Base-by-base conservation (phyloP, 2,888 invertebrate species). In the Macrophya alboannulata region DNA sequence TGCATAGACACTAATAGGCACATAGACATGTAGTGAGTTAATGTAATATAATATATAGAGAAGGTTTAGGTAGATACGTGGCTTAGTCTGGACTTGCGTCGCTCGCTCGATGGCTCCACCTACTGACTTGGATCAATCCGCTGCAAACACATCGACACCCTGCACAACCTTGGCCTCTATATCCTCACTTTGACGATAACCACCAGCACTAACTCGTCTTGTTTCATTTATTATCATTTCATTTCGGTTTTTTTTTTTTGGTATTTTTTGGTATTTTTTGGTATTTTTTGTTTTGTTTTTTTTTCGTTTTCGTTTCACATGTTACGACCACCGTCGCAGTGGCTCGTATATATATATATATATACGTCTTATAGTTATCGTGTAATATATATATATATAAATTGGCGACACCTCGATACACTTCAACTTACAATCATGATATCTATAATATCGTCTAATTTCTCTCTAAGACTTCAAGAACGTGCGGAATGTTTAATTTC, bases 31-130 rank as follows among this genome's bases (percentile, higher is more conserved):
- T 92, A 92, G 92, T 92, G 92, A 92, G 91, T 92, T 92, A 92
- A 92, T 91, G 91, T 92, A 92, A 92, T 93, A 83, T 83, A 83
- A 83, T 83, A 93, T 93, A 93, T 92, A 93, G 93, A 93, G 93
- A 91, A 93, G 93, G 93, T 93, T 93, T 92, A 93, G 92, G 92
- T 93, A 93, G 93, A 93, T 93, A 93, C 93, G 93, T 93, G 93
- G 93, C 93, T 93, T 93, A 92, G 92, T 92, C 93, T 93, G 93
- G 93, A 92, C 92, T 90, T 92, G 90, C 92, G 93, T 92, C 92
- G 92, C 91, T 92, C 92, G 83, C 71, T 92, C 91, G 92, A 89
- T 90, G 92, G 92, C 93, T 93, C 93, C 93, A 93, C 93, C 93
- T 93, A 93, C 91, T 92, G 93, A 93, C 93, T 93, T 92, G 93